These are phyloP conservation scores for Drosophila pseudoobscura DNA, from an alignment of 1,140 invertebrate species.

Conservation along the genomic window DNA sequence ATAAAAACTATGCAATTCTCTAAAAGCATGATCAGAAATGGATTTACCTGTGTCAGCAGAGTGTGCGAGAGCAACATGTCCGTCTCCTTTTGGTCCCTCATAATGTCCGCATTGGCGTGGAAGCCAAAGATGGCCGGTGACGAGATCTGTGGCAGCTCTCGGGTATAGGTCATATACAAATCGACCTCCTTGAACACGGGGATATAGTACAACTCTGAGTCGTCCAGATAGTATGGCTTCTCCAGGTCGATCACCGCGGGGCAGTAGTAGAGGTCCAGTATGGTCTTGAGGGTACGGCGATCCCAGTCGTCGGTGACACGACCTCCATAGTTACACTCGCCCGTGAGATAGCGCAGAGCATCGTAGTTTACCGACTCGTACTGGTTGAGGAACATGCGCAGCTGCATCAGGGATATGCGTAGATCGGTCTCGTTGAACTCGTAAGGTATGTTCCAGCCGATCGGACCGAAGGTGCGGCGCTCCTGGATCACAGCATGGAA, in stretches of 20 bases:
- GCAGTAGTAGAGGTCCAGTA: conserved; percentile 92
- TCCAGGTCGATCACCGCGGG: conserved; percentile 84
- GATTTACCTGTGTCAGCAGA: conserved; percentile 89
- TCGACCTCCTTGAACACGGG: conserved; percentile 90
- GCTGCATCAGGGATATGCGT: conserved; percentile 92
- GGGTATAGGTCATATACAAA: conserved; percentile 90
- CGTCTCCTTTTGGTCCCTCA: conserved; percentile 96
- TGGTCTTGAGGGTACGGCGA: conserved; percentile 92
- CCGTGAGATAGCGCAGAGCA: conserved; percentile 94
- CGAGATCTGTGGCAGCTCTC: conserved; percentile 90
- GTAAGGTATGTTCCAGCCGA: conserved; percentile 98
- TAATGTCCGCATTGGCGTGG: conserved; percentile 96
- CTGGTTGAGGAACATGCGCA: conserved; percentile 95
- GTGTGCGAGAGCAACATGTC: conserved; percentile 91
- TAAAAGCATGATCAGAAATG: too few species aligned
- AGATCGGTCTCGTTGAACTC: conserved; percentile 98
- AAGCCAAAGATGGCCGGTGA: conserved; percentile 95
- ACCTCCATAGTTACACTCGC: conserved; percentile 98
- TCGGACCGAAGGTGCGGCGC: conserved; percentile 94
- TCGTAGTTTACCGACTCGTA: conserved; percentile 94
- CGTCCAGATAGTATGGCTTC: conserved; percentile 86
- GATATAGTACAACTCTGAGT: conserved; percentile 89
- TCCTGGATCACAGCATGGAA: conserved; percentile 97
- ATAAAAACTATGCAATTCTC: not conserved
- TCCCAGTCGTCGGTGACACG: conserved; percentile 98